A percentile compares a stretch with the other conserved stretches of the same genome.
Evolutionary conservation across 2,113 vertebrate genomes (phyloP).

Genomic region (Aplodontia rufa): DNA sequence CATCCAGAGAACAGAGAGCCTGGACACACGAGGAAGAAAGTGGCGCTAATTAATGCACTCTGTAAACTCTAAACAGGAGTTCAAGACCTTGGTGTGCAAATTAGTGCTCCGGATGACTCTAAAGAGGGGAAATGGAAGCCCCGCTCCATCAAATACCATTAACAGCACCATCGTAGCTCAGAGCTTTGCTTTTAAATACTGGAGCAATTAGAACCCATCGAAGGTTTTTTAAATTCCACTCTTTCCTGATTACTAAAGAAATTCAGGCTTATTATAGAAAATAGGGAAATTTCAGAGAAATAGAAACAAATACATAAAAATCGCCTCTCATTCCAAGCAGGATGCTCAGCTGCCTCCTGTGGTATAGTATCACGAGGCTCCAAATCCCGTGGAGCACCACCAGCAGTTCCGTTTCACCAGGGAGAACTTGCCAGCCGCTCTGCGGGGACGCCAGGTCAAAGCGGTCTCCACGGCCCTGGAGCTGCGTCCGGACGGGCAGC

Average conservation of each 20-base stretch:
- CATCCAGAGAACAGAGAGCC: neutral
- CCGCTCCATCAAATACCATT: conserved; percentile 41
- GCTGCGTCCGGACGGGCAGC: too few relatives aligned
- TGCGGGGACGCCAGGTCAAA: too few relatives aligned
- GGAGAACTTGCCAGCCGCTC: too few relatives aligned
- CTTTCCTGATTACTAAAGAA: conserved; percentile 38
- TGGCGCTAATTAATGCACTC: conserved; percentile 28
- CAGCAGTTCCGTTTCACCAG: too few relatives aligned
- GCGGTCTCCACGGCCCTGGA: too few relatives aligned
- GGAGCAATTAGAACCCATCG: conserved; percentile 49
- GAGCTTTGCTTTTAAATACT: conserved; percentile 35
- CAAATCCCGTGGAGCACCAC: too few relatives aligned
- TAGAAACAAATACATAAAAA: neutral
- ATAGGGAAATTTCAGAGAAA: conserved; percentile 25
- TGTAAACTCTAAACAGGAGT: conserved; percentile 45
- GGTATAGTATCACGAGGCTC: too few relatives aligned
- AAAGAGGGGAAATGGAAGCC: neutral
- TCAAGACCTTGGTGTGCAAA: conserved; percentile 37
- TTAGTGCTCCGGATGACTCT: conserved; percentile 17
- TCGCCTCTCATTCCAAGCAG: neutral
- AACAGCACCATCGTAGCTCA: neutral
- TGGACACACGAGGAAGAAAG: conserved; percentile 29
- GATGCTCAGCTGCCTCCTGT: neutral
- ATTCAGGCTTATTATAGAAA: conserved; percentile 25
- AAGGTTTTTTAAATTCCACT: conserved; percentile 1